Conservation (phyloP, 2,797 vertebrate species). For the Chrosomus eos region DNA sequence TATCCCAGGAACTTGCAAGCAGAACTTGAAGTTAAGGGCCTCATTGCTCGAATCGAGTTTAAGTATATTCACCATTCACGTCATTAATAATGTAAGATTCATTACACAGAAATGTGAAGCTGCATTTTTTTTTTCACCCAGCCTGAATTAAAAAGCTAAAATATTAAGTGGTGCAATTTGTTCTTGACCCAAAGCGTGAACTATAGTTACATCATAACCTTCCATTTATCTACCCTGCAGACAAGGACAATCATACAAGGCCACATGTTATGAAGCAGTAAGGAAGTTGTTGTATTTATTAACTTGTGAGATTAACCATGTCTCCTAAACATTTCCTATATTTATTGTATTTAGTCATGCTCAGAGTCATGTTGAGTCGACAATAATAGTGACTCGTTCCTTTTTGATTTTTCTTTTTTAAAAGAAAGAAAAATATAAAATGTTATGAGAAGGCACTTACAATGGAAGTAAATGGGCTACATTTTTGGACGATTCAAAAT, state of each 20-base stretch:
- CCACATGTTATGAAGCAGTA: slow-evolving; percentile 65
- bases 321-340: slow-evolving; percentile 59
- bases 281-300: slow-evolving; percentile 74
- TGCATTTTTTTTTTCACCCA: slow-evolving; percentile 72
- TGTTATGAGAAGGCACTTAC: not conserved
- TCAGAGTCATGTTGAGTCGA: not conserved
- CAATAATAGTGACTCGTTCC: not conserved
- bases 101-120: slow-evolving; percentile 82
- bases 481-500: not conserved
- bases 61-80: slow-evolving; percentile 81
- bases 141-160: slow-evolving; percentile 77
- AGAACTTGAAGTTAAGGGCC: slow-evolving; percentile 73
- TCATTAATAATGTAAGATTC: slow-evolving; percentile 84
- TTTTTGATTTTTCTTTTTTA: not conserved
- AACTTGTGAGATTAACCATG: slow-evolving; percentile 76
- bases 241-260: slow-evolving; percentile 69
- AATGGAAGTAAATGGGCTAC: not conserved
- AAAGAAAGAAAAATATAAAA: not conserved
- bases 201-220: slow-evolving; percentile 74
- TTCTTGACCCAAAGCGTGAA: slow-evolving; percentile 77
- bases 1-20: slow-evolving; percentile 68
- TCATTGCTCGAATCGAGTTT: slow-evolving; percentile 65
- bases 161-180: slow-evolving; percentile 78
- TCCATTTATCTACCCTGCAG: slow-evolving; percentile 70
- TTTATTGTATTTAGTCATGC: slow-evolving; percentile 58